Evolutionary conservation across 2,113 vertebrate genomes (phyloP).

Genomic region (Oreochromis niloticus): DNA sequence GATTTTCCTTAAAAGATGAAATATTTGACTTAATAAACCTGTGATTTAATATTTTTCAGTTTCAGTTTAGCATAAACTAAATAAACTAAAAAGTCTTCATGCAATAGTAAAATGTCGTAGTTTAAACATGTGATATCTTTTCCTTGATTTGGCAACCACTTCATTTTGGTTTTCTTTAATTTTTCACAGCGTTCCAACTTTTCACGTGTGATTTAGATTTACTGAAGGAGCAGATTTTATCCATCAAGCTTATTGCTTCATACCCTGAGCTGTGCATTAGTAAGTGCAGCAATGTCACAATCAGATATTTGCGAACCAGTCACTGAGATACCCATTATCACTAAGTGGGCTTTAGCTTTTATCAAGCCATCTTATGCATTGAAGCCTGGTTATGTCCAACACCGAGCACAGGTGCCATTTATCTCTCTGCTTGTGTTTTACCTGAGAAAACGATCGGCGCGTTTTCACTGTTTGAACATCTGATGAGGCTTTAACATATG

Average conservation of each 20-base stretch:
- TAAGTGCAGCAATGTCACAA: neutral
- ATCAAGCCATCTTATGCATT: neutral
- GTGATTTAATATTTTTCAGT: neutral
- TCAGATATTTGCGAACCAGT: neutral
- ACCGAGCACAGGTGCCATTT: neutral
- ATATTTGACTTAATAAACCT: neutral
- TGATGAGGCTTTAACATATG: neutral
- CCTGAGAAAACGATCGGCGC: neutral
- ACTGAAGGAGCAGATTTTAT: neutral
- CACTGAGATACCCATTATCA: neutral
- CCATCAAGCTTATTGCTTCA: neutral
- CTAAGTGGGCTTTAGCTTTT: neutral
- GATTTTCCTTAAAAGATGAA: neutral
- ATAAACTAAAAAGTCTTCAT: neutral
- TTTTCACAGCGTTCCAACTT: neutral
- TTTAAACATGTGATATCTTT: neutral
- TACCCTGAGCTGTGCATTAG: neutral
- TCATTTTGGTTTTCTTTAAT: neutral
- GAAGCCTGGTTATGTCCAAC: neutral
- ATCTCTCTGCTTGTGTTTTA: neutral
- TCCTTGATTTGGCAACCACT: neutral
- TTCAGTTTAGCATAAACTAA: neutral
- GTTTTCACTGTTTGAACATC: neutral
- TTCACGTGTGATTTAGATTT: neutral
- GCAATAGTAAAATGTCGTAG: neutral